Evolutionary conservation across 1,140 invertebrate genomes (phyloP).

Genomic region (Odontomachus brunneus): DNA sequence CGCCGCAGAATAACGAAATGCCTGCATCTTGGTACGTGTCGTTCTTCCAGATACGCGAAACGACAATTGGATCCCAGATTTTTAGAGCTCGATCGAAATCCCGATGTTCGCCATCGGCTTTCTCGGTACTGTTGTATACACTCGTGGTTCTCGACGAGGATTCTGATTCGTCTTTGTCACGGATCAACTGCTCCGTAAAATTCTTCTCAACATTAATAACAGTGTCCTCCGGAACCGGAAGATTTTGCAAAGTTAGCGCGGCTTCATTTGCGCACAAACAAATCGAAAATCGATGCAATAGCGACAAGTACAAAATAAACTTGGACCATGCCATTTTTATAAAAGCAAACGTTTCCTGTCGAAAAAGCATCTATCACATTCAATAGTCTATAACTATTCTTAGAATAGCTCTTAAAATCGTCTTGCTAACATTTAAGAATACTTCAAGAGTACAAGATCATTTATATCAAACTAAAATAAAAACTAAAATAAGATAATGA

Average conservation of each 20-base stretch:
- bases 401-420: neutral
- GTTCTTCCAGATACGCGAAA: constrained; percentile 59
- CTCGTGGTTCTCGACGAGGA: neutral
- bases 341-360: neutral
- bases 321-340: neutral
- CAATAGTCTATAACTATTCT: neutral
- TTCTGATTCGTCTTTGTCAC: neutral
- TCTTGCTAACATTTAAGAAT: neutral
- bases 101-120: constrained; percentile 11
- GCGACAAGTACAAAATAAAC: neutral
- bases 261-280: neutral
- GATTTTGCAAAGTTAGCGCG: neutral
- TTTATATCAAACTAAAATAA: too few relatives aligned
- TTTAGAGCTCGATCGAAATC: constrained; percentile 59
- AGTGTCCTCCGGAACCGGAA: neutral
- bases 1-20: constrained; percentile 62
- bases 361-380: neutral
- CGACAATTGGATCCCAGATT: constrained; percentile 69
- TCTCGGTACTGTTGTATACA: neutral
- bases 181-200: neutral
- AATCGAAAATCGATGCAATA: neutral
- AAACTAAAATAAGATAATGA: neutral
- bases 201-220: neutral
- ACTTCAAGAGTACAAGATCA: neutral
- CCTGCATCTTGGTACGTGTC: constrained; percentile 14